Evolutionary conservation across 2,797 vertebrate species (phyloP).

Genomic region (Phrynocephalus guinanensis): DNA sequence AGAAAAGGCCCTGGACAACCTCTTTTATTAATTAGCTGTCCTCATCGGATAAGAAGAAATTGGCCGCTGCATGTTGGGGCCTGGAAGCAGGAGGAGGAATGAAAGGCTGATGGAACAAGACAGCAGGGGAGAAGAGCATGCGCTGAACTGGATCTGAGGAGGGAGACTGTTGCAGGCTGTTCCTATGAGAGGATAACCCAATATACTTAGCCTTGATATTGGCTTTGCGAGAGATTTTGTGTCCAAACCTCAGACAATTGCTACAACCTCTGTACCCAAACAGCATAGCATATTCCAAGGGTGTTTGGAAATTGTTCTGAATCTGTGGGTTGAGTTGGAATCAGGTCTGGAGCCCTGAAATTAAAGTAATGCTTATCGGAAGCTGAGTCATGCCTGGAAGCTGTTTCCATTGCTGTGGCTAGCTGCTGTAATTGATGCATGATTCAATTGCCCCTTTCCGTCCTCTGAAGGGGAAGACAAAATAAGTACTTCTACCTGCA

Average conservation of each 20-base stretch:
- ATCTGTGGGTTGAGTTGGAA: conserved; percentile 1
- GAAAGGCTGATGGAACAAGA: neutral
- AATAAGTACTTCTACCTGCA: neutral
- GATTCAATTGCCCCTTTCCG: neutral
- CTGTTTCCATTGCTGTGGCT: conserved; percentile 13
- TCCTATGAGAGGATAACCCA: neutral
- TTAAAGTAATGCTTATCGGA: neutral
- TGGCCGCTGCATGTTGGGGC: conserved; percentile 1
- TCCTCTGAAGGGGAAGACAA: neutral
- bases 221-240: neutral
- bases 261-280: neutral
- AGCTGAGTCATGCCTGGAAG: conserved; percentile 1
- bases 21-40: conserved; percentile 7
- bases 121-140: too few relatives aligned
- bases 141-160: neutral
- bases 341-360: neutral
- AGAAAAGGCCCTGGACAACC: neutral
- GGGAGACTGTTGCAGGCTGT: neutral
- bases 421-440: conserved; percentile 2
- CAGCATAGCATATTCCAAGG: neutral
- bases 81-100: neutral
- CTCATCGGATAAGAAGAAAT: neutral
- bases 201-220: neutral
- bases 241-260: neutral
- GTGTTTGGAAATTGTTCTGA: neutral